Conservation (phyloP, 2,888 invertebrate genomes). For the Melanotus villosus region DNA sequence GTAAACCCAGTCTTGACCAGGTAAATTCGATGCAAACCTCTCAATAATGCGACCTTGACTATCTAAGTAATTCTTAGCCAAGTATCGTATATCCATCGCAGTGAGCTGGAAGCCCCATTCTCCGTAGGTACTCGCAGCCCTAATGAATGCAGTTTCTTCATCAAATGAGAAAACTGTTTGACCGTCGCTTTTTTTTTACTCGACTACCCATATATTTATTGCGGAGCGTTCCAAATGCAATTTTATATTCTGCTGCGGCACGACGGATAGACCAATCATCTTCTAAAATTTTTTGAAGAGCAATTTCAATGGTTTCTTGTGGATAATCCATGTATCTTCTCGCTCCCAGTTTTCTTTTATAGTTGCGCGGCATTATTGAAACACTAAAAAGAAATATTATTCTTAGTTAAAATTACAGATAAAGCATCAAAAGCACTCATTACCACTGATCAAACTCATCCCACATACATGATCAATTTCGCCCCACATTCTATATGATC, state of each 20-base stretch:
- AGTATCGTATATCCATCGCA: neutral
- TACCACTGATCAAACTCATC: no score
- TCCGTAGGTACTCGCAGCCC: slow-evolving; percentile 29
- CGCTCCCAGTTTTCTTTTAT: neutral
- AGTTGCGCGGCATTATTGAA: slow-evolving; percentile 8
- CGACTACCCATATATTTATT: slow-evolving; percentile 37
- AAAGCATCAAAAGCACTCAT: no score
- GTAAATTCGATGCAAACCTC: no score
- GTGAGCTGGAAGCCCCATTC: slow-evolving; percentile 38
- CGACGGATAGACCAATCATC: slow-evolving; percentile 4
- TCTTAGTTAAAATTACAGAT: no score
- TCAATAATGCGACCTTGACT: neutral
- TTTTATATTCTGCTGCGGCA: slow-evolving; percentile 17
- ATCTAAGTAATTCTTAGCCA: no score
- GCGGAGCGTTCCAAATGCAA: slow-evolving; percentile 34
- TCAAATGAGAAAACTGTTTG: slow-evolving; percentile 15
- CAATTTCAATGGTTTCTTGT: slow-evolving; percentile 1
- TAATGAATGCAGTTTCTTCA: slow-evolving; percentile 33
- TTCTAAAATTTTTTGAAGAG: slow-evolving; percentile 1
- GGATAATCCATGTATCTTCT: slow-evolving; percentile 2
- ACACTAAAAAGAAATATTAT: neutral
- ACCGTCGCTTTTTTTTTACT: slow-evolving; percentile 25
- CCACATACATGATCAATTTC: neutral
- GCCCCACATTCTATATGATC: slow-evolving; percentile 13
- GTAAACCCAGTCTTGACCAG: no score